phyloP scores from a whole-genome alignment of 2,113 vertebrate species.

The Poeciliopsis retropinna region DNA sequence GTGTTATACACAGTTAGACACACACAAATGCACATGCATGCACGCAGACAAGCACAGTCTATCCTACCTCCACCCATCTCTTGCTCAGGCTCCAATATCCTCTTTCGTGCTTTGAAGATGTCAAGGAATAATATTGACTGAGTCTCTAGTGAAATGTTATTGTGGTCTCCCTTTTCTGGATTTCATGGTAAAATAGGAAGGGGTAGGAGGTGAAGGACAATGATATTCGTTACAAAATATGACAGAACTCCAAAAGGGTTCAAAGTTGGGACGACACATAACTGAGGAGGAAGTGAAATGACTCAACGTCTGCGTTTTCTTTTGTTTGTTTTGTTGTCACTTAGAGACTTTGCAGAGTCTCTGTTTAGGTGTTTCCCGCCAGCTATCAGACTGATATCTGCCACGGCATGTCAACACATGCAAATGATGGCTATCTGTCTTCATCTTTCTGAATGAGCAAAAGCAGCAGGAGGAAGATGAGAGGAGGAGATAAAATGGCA shows the following conservation, averaged over 20 bases:
- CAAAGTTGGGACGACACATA: neutral
- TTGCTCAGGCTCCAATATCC: constrained; percentile 66
- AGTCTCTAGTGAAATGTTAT: constrained; percentile 75
- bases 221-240: constrained; percentile 21
- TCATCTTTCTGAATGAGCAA: constrained; percentile 54
- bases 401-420: constrained; percentile 50
- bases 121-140: constrained; percentile 74
- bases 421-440: constrained; percentile 40
- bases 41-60: too few relatives aligned
- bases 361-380: constrained; percentile 19
- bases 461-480: constrained; percentile 52
- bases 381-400: constrained; percentile 8
- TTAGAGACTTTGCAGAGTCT: neutral
- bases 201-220: constrained; percentile 15
- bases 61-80: constrained; percentile 55
- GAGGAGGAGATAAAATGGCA: constrained; percentile 47
- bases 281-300: neutral
- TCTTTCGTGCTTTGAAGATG: constrained; percentile 73
- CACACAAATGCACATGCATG: too few relatives aligned
- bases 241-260: constrained; percentile 5
- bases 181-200: constrained; percentile 51
- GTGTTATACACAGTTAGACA: too few relatives aligned
- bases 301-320: neutral
- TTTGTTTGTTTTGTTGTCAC: neutral
- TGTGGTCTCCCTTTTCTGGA: constrained; percentile 73